phyloP scores from a whole-genome alignment of 2,888 invertebrate species.

The Hemicrepidius hirtus region DNA sequence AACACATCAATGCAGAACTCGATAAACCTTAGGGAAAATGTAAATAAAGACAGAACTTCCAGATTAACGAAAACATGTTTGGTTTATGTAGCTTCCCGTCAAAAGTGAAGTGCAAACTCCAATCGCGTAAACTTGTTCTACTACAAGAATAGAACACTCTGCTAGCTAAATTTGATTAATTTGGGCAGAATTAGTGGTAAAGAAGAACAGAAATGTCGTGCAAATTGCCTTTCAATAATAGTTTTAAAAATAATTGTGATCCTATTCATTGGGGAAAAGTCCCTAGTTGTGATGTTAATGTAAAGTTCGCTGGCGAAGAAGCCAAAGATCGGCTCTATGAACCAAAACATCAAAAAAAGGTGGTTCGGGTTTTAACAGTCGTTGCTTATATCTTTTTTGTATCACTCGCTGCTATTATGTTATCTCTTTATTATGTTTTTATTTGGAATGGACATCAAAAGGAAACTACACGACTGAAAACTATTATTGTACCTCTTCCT shows the following conservation, averaged over 20 bases:
- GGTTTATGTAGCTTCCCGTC: conserved; percentile 19
- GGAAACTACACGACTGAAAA: conserved; percentile 59
- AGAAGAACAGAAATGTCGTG: conserved; percentile 72
- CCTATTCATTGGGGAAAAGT: conserved; percentile 61
- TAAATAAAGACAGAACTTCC: neutral
- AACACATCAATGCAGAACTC: conserved; percentile 26
- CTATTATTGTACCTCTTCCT: conserved; percentile 41
- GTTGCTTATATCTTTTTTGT: conserved; percentile 95
- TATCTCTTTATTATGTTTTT: conserved; percentile 95
- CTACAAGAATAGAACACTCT: conserved; percentile 38
- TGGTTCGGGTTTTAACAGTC: conserved; percentile 93
- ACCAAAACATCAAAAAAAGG: conserved; percentile 90
- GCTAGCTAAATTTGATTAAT: conserved; percentile 17
- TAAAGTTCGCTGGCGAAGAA: conserved; percentile 80
- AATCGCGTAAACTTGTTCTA: conserved; percentile 27
- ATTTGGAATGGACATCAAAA: conserved; percentile 88
- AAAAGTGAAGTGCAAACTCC: conserved; percentile 36
- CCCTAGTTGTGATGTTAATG: conserved; percentile 74
- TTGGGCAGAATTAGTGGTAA: neutral
- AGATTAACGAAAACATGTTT: conserved; percentile 30
- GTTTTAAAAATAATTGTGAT: conserved; percentile 57
- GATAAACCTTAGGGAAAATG: conserved; percentile 21
- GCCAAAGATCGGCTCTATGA: conserved; percentile 84
- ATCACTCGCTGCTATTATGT: conserved; percentile 93
- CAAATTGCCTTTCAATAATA: conserved; percentile 74